A percentile compares a stretch with the other conserved stretches of the same genome.
These are phyloP conservation scores for Paedocypris micromegethes DNA, from an alignment of 2,797 vertebrate species.

Conservation along the genomic window DNA sequence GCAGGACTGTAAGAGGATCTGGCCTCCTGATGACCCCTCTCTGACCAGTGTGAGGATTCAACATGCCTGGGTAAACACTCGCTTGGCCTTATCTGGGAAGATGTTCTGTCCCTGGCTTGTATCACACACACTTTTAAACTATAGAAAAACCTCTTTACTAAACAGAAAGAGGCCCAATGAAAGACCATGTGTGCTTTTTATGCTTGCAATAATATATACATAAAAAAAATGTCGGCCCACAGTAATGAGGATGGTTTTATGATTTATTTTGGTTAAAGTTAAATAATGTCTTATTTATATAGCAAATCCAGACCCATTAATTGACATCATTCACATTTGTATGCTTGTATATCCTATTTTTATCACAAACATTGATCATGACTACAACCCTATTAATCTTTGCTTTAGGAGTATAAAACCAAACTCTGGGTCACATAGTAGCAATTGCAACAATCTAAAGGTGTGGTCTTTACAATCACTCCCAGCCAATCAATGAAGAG, in stretches of 20 bases:
- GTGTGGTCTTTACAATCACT: not conserved
- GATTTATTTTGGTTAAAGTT: too few relatives aligned
- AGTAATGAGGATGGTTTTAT: too few relatives aligned
- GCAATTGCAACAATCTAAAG: not conserved
- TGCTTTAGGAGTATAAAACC: too few relatives aligned
- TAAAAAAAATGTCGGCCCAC: too few relatives aligned
- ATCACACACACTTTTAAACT: slow-evolving; percentile 49
- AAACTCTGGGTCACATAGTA: too few relatives aligned
- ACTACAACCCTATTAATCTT: too few relatives aligned
- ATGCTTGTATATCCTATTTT: too few relatives aligned
- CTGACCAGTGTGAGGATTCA: slow-evolving; percentile 49
- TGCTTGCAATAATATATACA: slow-evolving; percentile 3
- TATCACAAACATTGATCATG: too few relatives aligned
- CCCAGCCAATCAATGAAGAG: slow-evolving; percentile 19
- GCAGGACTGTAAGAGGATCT: slow-evolving; percentile 44
- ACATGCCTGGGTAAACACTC: slow-evolving; percentile 50
- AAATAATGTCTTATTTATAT: too few relatives aligned
- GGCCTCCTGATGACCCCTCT: slow-evolving; percentile 50
- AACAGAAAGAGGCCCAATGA: slow-evolving; percentile 37
- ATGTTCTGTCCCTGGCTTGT: slow-evolving; percentile 45
- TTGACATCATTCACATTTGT: too few relatives aligned
- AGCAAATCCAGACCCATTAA: too few relatives aligned
- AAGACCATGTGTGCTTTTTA: slow-evolving; percentile 21
- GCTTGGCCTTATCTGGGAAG: slow-evolving; percentile 48
- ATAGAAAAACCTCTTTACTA: slow-evolving; percentile 22